These are phyloP conservation scores for Microchrysa polita DNA, from an alignment of 2,888 invertebrate genomes.

Conservation along the genomic window DNA sequence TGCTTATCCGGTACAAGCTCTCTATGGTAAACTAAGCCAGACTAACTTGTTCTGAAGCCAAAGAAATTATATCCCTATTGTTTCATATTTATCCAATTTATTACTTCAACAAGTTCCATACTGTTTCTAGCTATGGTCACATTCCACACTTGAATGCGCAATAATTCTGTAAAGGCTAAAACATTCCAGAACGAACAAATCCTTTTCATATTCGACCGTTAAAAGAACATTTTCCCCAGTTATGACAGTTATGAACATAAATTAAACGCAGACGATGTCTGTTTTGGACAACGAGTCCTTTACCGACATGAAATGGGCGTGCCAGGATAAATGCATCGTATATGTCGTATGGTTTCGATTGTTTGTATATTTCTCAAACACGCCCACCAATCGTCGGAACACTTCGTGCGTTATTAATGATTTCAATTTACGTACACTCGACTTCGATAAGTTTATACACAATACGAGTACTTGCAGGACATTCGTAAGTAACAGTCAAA, in stretches of 20 bases:
- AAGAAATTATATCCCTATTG: too few species aligned
- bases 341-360: constrained; percentile 25
- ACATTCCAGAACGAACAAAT: too few species aligned
- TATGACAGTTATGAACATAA: constrained; percentile 46
- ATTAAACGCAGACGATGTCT: constrained; percentile 42
- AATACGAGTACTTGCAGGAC: too few species aligned
- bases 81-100: too few species aligned
- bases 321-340: constrained; percentile 31
- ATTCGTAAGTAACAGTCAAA: too few species aligned
- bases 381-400: constrained; percentile 37
- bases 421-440: neutral
- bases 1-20: too few species aligned
- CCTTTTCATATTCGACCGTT: neutral
- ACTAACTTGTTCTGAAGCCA: too few species aligned
- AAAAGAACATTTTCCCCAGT: constrained; percentile 24
- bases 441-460: too few species aligned
- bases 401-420: constrained; percentile 41
- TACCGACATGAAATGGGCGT: constrained; percentile 43
- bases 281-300: constrained; percentile 40
- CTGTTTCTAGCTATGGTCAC: neutral
- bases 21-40: too few species aligned
- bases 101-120: too few species aligned
- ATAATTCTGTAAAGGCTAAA: neutral
- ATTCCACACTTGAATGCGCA: constrained; percentile 20
- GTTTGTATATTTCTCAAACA: constrained; percentile 24